These are phyloP conservation scores for Gymnoscelis rufifasciata DNA, from an alignment of 2,888 invertebrate genomes.

Conservation along the genomic window DNA sequence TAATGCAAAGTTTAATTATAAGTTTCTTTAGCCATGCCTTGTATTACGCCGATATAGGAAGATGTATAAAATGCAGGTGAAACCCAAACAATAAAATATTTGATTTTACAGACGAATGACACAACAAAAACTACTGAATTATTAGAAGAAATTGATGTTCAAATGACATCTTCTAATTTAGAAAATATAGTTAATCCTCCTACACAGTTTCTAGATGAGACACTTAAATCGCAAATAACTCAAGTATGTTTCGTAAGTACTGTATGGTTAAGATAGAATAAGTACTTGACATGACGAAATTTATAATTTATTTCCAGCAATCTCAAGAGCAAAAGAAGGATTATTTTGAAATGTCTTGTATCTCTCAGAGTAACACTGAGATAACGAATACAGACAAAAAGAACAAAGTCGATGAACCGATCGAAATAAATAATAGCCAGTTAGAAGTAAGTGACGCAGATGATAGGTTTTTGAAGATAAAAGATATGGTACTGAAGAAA, in stretches of 20 bases:
- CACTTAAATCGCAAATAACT: slow-evolving; percentile 32
- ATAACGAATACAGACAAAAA: slow-evolving; percentile 12
- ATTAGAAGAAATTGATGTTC: slow-evolving; percentile 44
- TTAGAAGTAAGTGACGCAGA: slow-evolving; percentile 40
- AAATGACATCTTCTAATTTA: slow-evolving; percentile 29
- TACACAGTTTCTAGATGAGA: slow-evolving; percentile 53
- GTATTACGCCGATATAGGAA: no score
- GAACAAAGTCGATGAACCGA: slow-evolving; percentile 27
- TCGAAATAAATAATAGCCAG: slow-evolving; percentile 41
- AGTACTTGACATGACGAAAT: no score
- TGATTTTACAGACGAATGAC: slow-evolving; percentile 14
- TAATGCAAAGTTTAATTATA: no score
- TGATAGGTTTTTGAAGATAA: slow-evolving; percentile 47
- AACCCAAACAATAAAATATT: no score
- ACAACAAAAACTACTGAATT: slow-evolving; percentile 17
- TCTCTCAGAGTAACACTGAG: slow-evolving; percentile 2
- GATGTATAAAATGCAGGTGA: no score
- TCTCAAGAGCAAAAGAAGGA: slow-evolving; percentile 40
- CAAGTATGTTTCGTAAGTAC: slow-evolving; percentile 28
- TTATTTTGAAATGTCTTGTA: slow-evolving; percentile 32
- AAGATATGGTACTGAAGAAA: slow-evolving; percentile 56
- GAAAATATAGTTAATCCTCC: slow-evolving; percentile 51
- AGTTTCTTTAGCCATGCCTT: no score
- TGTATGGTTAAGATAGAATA: no score
- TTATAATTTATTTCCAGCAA: no score